phyloP scores from a whole-genome alignment of 2,113 vertebrate genomes.

The Esox niger region DNA sequence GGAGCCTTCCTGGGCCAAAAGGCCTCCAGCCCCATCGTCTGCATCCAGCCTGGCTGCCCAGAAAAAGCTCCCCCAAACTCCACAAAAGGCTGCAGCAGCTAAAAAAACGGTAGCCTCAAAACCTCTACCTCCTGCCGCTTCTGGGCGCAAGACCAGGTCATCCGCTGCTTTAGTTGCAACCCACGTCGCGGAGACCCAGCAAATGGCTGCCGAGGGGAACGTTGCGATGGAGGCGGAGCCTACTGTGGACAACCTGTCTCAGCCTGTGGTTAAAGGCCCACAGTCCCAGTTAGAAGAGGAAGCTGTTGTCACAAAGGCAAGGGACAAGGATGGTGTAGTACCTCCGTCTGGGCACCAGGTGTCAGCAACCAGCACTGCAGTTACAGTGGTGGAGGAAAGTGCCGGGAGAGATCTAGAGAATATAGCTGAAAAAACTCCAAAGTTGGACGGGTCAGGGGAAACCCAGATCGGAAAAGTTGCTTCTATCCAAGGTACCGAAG shows the following conservation, averaged over 20 bases:
- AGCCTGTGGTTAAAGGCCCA: neutral
- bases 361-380: constrained; percentile 26
- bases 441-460: neutral
- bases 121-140: neutral
- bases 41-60: neutral
- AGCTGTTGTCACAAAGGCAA: neutral
- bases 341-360: constrained; percentile 23
- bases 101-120: neutral
- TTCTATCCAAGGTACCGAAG: neutral
- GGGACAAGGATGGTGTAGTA: neutral
- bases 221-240: neutral
- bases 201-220: neutral
- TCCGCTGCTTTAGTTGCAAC: constrained; percentile 1
- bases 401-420: constrained; percentile 27
- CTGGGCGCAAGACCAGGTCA: neutral
- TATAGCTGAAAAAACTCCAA: neutral
- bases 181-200: neutral
- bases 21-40: neutral
- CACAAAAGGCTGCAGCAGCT: constrained; percentile 1
- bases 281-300: neutral
- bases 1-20: neutral
- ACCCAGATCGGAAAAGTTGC: constrained; percentile 2
- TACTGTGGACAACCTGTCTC: neutral
- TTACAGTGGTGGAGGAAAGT: constrained; percentile 14
- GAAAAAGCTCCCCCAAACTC: constrained; percentile 14